Conservation (phyloP, 2,888 invertebrate genomes). For the Heliconius aoede region DNA sequence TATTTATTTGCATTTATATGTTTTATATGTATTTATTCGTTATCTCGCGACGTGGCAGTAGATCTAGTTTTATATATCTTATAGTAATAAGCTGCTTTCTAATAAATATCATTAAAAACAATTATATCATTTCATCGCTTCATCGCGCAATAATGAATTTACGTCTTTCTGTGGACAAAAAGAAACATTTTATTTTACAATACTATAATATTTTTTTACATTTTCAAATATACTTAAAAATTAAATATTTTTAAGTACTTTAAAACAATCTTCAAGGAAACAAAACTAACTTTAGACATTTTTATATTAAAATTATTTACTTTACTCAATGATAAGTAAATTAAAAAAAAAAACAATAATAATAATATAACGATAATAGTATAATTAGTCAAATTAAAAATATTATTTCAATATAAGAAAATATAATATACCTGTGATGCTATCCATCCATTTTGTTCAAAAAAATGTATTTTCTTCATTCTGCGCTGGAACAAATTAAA, state of each 20-base stretch:
- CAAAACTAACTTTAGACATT: no score
- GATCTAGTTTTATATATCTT: conserved; percentile 42
- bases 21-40: background rate
- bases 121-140: conserved; percentile 39
- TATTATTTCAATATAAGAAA: background rate
- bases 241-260: no score
- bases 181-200: background rate
- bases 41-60: background rate
- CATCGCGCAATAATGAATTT: conserved; percentile 33
- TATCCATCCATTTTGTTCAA: conserved; percentile 81
- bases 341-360: no score
- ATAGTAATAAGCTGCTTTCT: conserved; percentile 43
- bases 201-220: no score
- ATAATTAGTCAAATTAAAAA: no score
- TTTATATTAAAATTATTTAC: no score
- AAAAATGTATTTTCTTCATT: conserved; percentile 66
- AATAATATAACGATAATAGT: no score
- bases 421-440: conserved; percentile 62
- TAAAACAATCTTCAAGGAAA: no score
- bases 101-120: conserved; percentile 39
- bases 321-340: no score
- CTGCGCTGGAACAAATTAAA: conserved; percentile 76
- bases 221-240: no score
- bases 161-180: conserved; percentile 41
- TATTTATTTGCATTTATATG: conserved; percentile 1